Base-by-base conservation (phyloP, 2,888 invertebrate species). In the Schizaphis graminum region DNA sequence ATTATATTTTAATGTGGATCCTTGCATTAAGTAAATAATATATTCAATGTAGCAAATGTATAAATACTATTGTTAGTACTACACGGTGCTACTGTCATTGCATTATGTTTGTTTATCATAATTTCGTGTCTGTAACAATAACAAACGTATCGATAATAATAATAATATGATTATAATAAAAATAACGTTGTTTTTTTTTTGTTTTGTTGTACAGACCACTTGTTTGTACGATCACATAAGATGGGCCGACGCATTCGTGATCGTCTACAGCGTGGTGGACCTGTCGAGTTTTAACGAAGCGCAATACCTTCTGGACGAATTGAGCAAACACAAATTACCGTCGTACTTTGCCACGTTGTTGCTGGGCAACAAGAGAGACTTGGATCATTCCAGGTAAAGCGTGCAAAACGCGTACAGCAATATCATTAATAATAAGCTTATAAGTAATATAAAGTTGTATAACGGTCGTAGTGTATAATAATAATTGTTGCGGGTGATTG, bases 171-270 rank as follows among this genome's bases (percentile, higher is more conserved):
- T 85, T 41, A 85, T 44, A 26, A 28, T 88, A 88, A 26, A 16
- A 28, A 35, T 49, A 88, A 49, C 41, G 53, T 85, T 94, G 94
- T 94, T 44, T 49, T 94, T 95, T 95, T 95, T 95, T 96, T 96
- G 13, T 67, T 67, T 67, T 67, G 28, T 35, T 95, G 96, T 97
- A 97, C 97, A 97, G 96, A 97, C 97, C 95, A 97, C 97, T 92
- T 97, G 97, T 95, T 96, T 98, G 92, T 97, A 97, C 95, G 97
- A 98, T 95, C 98, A 98, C 96, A 96, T 98, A 95, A 96, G 98
- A 95, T 98, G 98, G 98, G 98, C 98, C 56, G 98, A 98, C 95
- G 98, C 98, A 0, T 98, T 98, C 96, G 97, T 98, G 57, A 97
- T 98, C 95, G 98, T 98, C 91, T 98, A 98, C 96, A 98, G 98